phyloP scores from a whole-genome alignment of 2,113 vertebrate genomes.

The Bubo blakistoni region DNA sequence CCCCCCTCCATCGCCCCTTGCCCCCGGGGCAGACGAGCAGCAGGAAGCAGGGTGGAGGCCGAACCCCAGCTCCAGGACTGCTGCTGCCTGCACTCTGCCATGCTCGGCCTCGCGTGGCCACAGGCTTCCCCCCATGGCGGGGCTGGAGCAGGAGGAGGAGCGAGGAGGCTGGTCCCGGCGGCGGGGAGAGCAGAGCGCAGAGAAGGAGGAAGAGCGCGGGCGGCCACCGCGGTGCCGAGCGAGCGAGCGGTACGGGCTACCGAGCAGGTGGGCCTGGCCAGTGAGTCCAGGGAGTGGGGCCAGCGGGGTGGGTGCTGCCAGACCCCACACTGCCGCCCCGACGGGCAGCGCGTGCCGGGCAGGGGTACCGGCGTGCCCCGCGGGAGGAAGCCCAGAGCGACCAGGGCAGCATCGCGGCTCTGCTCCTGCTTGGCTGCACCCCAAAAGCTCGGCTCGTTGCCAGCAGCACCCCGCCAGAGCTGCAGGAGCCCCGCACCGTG shows the following conservation, averaged over 20 bases:
- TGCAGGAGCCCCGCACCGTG: not conserved
- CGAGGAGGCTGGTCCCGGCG: not conserved
- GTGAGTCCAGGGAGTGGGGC: not conserved
- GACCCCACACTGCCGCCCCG: not conserved
- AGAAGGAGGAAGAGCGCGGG: slow-evolving; percentile 18
- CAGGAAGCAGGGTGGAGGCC: accelerated
- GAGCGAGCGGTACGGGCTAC: not conserved
- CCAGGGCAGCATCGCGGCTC: not conserved
- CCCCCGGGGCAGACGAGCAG: accelerated
- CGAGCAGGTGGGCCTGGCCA: accelerated
- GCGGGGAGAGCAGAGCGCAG: not conserved
- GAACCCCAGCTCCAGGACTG: not conserved
- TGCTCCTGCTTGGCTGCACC: not conserved
- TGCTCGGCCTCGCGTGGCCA: not conserved
- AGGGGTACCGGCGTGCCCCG: not conserved
- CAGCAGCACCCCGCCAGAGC: not conserved
- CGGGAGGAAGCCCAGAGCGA: not conserved
- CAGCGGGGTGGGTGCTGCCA: not conserved
- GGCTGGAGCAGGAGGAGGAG: slow-evolving; percentile 33
- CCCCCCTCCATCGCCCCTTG: accelerated
- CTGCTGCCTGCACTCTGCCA: not conserved
- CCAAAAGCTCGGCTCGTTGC: not conserved
- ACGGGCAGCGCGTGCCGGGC: not conserved
- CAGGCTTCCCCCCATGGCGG: not conserved
- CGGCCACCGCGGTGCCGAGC: not conserved